These are phyloP conservation scores for Guaruba guarouba DNA, from an alignment of 2,113 vertebrate genomes.

Conservation along the genomic window DNA sequence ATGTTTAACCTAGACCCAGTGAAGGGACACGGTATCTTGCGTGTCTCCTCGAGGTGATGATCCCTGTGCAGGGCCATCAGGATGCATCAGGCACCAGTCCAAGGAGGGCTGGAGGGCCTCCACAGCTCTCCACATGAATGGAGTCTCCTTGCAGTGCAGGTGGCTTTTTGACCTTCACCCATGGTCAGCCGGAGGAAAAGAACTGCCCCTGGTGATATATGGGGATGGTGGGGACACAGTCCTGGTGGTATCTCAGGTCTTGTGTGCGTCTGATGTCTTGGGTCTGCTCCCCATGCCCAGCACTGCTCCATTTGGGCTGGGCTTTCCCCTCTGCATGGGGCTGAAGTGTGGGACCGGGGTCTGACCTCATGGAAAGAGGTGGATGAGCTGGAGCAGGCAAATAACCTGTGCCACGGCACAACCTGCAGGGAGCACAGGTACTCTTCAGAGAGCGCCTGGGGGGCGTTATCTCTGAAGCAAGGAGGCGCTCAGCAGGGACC, in stretches of 20 bases:
- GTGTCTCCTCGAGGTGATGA: neutral
- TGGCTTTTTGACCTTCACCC: neutral
- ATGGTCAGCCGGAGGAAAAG: neutral
- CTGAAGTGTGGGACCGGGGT: neutral
- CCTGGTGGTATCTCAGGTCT: neutral
- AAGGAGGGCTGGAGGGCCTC: neutral
- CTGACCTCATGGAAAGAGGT: neutral
- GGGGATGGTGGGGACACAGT: neutral
- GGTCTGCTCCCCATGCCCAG: neutral
- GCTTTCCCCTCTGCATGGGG: neutral
- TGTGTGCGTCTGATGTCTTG: neutral
- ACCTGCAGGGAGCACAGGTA: neutral
- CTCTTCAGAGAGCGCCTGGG: neutral
- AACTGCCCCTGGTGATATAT: neutral
- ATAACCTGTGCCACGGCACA: neutral
- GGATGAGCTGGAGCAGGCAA: neutral
- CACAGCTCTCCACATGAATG: neutral
- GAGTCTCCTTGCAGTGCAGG: no score
- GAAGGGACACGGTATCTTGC: neutral
- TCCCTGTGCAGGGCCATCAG: neutral
- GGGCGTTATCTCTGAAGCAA: conserved; percentile 58
- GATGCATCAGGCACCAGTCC: neutral
- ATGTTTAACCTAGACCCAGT: neutral
- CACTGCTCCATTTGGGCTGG: neutral
- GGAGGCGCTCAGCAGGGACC: conserved; percentile 69